Percentiles rank a stretch among this genome's conserved stretches.
Conservation (phyloP, 2,113 vertebrate genomes). For the Tetraodon nigroviridis region DNA sequence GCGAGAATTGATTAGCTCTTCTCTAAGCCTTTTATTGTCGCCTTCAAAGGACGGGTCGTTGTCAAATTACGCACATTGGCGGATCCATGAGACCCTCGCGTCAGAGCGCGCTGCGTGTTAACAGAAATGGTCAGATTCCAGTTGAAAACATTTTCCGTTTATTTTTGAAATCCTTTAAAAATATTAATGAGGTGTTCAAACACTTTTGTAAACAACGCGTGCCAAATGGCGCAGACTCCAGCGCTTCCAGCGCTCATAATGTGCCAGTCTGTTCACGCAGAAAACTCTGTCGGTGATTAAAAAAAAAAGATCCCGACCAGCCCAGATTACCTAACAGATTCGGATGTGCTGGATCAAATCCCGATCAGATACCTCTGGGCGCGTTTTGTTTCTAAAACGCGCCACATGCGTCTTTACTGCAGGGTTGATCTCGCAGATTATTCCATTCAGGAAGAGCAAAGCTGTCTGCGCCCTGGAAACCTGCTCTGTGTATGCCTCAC, state of each 20-base stretch:
- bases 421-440: constrained; percentile 10
- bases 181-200: too few species aligned
- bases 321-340: too few species aligned
- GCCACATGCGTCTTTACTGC: background rate
- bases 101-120: too few species aligned
- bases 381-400: background rate
- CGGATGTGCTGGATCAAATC: background rate
- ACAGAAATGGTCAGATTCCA: too few species aligned
- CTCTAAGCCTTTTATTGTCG: constrained; percentile 64
- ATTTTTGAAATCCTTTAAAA: too few species aligned
- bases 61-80: constrained; percentile 52
- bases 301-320: too few species aligned
- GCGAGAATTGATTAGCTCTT: constrained; percentile 66
- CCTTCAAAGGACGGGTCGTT: constrained; percentile 52
- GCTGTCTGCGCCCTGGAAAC: constrained; percentile 58
- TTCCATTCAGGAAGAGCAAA: constrained; percentile 18
- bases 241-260: too few species aligned
- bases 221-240: background rate
- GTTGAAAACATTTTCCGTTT: too few species aligned
- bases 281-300: too few species aligned
- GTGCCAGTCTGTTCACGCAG: too few species aligned
- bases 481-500: constrained; percentile 54
- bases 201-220: too few species aligned
- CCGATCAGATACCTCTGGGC: background rate
- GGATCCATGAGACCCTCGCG: constrained; percentile 1